Base-by-base conservation (phyloP, 2,888 invertebrate genomes). In the Beris morrisii region DNA sequence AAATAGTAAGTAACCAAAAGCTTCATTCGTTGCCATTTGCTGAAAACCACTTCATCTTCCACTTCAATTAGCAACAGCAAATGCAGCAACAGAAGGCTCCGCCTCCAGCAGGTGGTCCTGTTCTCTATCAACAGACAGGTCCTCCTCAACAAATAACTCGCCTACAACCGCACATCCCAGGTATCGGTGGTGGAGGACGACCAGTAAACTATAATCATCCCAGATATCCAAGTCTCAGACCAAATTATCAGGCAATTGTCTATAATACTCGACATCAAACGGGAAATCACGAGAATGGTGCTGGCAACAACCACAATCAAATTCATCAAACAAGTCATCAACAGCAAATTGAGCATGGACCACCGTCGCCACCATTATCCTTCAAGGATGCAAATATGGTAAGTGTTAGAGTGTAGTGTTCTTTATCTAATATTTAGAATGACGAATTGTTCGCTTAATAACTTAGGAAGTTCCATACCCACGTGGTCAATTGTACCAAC, bases 81-180 rank as follows among this genome's bases (percentile, higher is more conserved):
- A 50, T 48, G 54, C 31, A 59, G 63, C 58, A 58, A 45, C 48
- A 58, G 9, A 22, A 22, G 22, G 22, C 22, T 22, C 31, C 50
- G 11, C 30, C 11, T 45, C 4, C 61, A 32, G 32, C 30, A 59
- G 58, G 44, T 30, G 48, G 48, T 30, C 54, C 54, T 13, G 11
- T 32, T 28, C n/a, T 38, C 4, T 46, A 64, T 22, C 65, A 67
- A 38, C 55, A 55, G 55, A 12, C 63, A 65, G 15, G 22, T 13
- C 43, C 53, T 30, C 5, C 28, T 73, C 75, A 72, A 67, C 75
- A 74, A 46, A 67, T 67, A 65, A 50, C 71, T 69, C 67, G 61
- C 11, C 46, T 61, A 5, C 75, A 71, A 67, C 58, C 58, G 13
- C 48, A 59, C 28, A 28, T 59, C n/a, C 9, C 50, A 6, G n/a